phyloP scores from a whole-genome alignment of 2,797 vertebrate genomes.

The Paramormyrops hopkinsi region DNA sequence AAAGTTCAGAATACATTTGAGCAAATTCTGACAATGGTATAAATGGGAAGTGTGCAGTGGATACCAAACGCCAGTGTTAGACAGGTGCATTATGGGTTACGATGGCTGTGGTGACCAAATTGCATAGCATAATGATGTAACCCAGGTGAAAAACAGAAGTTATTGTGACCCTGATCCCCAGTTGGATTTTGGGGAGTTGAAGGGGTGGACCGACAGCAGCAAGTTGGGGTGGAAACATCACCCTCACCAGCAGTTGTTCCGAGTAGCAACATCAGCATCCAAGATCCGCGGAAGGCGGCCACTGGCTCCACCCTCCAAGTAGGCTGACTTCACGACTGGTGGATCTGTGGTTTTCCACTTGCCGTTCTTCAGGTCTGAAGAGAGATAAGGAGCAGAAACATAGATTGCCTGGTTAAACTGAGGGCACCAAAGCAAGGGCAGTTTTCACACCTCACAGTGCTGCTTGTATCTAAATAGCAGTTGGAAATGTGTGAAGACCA shows the following conservation, averaged over 20 bases:
- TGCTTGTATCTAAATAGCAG: not conserved
- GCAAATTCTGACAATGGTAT: not conserved
- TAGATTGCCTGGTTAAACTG: not conserved
- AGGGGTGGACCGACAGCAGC: not conserved
- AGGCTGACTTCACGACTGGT: conserved; percentile 55
- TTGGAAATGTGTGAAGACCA: not conserved
- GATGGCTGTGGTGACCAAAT: not conserved
- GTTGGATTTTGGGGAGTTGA: not conserved
- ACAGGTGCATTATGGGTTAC: not conserved
- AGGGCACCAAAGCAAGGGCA: not conserved
- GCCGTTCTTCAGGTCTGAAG: conserved; percentile 47
- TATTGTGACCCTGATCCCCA: not conserved
- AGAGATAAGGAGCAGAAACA: not conserved
- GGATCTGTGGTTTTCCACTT: conserved; percentile 57
- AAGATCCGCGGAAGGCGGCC: conserved; percentile 64
- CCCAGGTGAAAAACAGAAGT: not conserved
- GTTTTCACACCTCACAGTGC: not conserved
- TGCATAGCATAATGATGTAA: conserved; percentile 2
- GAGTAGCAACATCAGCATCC: conserved; percentile 53
- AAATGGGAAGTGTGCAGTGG: not conserved
- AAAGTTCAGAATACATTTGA: not conserved
- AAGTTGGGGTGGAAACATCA: not conserved
- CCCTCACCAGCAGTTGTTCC: conserved; percentile 62
- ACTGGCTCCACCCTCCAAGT: conserved; percentile 70
- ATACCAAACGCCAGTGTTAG: not conserved